Evolutionary conservation across 2,797 vertebrate species (phyloP).

Genomic region (Glyptemys insculpta): DNA sequence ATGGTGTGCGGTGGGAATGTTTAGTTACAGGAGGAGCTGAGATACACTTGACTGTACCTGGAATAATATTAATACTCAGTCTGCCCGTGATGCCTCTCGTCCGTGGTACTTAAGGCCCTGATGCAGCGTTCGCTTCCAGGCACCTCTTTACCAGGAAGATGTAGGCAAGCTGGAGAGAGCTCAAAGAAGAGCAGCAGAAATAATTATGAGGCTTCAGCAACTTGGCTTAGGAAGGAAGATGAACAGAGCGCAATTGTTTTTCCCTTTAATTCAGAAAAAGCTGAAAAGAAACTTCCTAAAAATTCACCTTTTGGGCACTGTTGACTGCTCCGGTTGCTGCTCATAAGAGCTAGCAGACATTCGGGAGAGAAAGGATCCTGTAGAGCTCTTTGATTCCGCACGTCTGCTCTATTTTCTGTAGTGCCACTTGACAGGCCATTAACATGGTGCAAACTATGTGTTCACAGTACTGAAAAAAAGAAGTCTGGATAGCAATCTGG

Average conservation of each 20-base stretch:
- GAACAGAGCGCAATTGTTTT: not conserved
- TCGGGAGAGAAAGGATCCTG: not conserved
- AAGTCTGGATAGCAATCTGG: not conserved
- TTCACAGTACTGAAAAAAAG: not conserved
- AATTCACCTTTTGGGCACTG: not conserved
- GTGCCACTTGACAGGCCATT: not conserved
- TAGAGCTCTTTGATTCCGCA: not conserved
- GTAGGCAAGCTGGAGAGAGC: not conserved
- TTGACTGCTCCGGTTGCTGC: not conserved
- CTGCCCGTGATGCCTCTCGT: not conserved
- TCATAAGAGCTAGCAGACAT: accelerated
- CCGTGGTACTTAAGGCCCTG: not conserved
- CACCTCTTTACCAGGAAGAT: not conserved
- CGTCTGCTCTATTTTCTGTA: not conserved
- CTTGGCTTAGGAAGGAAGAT: not conserved
- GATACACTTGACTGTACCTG: not conserved
- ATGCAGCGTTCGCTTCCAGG: not conserved
- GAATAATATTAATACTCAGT: not conserved
- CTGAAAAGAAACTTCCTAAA: not conserved
- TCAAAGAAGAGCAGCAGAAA: not conserved
- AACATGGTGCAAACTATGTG: accelerated
- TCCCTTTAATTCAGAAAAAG: not conserved
- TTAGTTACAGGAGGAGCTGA: not conserved
- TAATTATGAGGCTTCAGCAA: not conserved
- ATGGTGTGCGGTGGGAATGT: not conserved